Conservation (phyloP, 2,888 invertebrate species). For the Sussaba pulchella region DNA sequence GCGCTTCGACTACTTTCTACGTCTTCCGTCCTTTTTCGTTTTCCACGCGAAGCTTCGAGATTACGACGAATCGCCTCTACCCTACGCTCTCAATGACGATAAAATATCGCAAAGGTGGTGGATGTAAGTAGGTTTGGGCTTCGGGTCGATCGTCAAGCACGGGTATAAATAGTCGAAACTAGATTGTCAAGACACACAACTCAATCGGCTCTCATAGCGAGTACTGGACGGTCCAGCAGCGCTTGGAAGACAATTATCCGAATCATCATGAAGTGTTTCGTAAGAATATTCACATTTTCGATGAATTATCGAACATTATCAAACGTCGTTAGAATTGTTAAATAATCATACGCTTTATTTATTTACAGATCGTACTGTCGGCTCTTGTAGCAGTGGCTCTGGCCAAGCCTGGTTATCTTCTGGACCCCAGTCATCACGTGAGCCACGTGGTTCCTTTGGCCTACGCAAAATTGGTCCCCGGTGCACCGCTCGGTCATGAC, state of each 20-base stretch:
- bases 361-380: conserved; percentile 66
- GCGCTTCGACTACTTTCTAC: conserved; percentile 47
- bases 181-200: conserved; percentile 52
- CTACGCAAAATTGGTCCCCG: conserved; percentile 58
- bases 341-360: not conserved
- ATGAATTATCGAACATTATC: conserved; percentile 2
- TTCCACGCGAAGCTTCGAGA: conserved; percentile 20
- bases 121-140: conserved; percentile 23
- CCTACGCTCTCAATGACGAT: conserved; percentile 39
- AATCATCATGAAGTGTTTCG: conserved; percentile 74
- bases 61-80: conserved; percentile 5
- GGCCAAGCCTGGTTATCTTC: conserved; percentile 55
- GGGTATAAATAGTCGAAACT: conserved; percentile 53
- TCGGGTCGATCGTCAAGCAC: conserved; percentile 1
- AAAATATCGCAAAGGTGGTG: conserved; percentile 44
- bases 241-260: conserved; percentile 53
- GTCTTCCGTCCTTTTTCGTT: not conserved
- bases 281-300: conserved; percentile 67
- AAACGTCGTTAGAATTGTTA: not conserved
- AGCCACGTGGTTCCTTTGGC: conserved; percentile 44
- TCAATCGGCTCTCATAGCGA: conserved; percentile 72
- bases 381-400: conserved; percentile 69
- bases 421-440: conserved; percentile 30
- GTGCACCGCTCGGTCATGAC: conserved; percentile 69
- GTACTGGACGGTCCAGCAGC: conserved; percentile 74